A percentile compares a stretch with the other conserved stretches of the same genome.
Conservation (phyloP, 2,888 invertebrate genomes). For the Chesias legatella region DNA sequence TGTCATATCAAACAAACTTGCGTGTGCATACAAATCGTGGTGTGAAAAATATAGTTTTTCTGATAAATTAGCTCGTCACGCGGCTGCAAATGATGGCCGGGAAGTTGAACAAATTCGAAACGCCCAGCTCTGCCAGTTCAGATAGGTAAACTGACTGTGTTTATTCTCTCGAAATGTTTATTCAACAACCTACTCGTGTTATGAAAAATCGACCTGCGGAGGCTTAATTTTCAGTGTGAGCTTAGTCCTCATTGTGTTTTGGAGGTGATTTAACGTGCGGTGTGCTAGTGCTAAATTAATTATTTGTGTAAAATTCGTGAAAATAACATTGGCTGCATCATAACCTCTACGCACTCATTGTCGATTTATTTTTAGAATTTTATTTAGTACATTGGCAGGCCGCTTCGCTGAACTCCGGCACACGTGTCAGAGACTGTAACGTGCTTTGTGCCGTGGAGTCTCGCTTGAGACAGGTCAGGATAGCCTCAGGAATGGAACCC, state of each 20-base stretch:
- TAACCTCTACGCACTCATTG: slow-evolving; percentile 70
- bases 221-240: slow-evolving; percentile 51
- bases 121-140: slow-evolving; percentile 94
- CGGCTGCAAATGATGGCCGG: slow-evolving; percentile 65
- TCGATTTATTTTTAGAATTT: slow-evolving; percentile 73
- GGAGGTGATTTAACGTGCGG: slow-evolving; percentile 46
- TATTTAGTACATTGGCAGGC: slow-evolving; percentile 69
- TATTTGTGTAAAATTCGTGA: slow-evolving; percentile 34
- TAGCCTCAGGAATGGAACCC: slow-evolving; percentile 51
- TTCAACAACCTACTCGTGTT: slow-evolving; percentile 71
- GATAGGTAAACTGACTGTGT: slow-evolving; percentile 86
- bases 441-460: slow-evolving; percentile 38
- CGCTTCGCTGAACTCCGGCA: slow-evolving; percentile 52
- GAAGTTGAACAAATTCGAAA: slow-evolving; percentile 85
- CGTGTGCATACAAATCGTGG: slow-evolving; percentile 52
- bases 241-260: slow-evolving; percentile 47
- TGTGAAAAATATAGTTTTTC: slow-evolving; percentile 35
- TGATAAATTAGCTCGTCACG: slow-evolving; percentile 34
- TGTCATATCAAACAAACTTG: slow-evolving; percentile 26
- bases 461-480: slow-evolving; percentile 40
- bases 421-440: slow-evolving; percentile 57
- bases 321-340: slow-evolving; percentile 47
- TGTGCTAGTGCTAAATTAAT: slow-evolving; percentile 45
- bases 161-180: slow-evolving; percentile 66
- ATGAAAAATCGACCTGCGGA: slow-evolving; percentile 50